These are phyloP conservation scores for Pandion haliaetus DNA, from an alignment of 2,113 vertebrate genomes.

Conservation along the genomic window DNA sequence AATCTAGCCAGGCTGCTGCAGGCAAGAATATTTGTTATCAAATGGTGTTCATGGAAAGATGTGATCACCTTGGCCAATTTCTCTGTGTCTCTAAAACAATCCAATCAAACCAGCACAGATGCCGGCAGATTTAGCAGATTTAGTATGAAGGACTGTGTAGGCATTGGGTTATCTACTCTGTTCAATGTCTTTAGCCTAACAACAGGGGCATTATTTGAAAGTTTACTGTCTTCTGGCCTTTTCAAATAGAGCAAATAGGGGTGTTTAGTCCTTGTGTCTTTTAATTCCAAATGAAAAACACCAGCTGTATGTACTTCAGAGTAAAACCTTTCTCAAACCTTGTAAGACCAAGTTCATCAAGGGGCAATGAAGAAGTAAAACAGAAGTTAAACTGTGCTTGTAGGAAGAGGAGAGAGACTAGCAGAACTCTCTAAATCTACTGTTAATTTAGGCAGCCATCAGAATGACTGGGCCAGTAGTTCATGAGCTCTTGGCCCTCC, in stretches of 20 bases:
- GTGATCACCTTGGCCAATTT: background rate
- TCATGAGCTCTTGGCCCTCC: background rate
- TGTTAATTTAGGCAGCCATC: background rate
- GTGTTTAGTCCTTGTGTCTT: background rate
- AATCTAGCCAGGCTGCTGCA: background rate
- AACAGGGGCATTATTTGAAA: background rate
- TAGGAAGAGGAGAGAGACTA: background rate
- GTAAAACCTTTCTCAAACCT: background rate
- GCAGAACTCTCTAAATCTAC: background rate
- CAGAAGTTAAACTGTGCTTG: background rate
- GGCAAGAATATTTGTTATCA: background rate
- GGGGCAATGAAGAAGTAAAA: background rate
- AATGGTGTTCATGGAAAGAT: background rate
- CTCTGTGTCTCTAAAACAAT: background rate
- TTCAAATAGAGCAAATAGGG: background rate
- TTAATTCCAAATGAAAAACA: background rate
- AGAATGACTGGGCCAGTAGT: background rate
- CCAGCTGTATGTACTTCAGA: background rate
- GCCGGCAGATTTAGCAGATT: background rate
- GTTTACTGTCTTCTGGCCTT: background rate
- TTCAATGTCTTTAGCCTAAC: background rate
- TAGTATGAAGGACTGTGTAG: background rate
- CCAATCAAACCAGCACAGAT: background rate
- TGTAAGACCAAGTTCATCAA: background rate
- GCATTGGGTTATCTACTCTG: background rate